Evolutionary conservation across 30 jellyfish, hydroid and myxozoan species (phyloP), one percentile per base, ranked within the genome.

Genomic region (Nemopilema nomurai): DNA sequence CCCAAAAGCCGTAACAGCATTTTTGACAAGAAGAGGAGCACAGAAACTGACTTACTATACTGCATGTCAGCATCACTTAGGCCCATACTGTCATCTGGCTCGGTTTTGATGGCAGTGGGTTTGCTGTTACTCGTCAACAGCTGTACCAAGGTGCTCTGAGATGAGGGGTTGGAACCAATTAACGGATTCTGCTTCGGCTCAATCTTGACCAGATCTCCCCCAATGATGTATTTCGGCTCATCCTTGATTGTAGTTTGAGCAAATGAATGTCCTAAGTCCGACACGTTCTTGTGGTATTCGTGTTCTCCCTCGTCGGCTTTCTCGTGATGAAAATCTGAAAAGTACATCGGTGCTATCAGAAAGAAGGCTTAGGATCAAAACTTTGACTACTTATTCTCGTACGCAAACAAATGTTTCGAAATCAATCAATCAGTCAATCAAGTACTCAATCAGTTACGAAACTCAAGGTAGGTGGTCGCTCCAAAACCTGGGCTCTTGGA

Each of bases 201-300:
- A 30, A 79, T 16, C 64, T 52, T 32, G 49, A 27, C 23, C 25
- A 17, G 74, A 18, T 66, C 80, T 17, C 26, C 16, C 20, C 7
- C 62, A 66, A 8, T 1, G 20, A 20, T 79, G 72, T 23, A 41
- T 28, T 41, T 67, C 23, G 90, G 92, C 41, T 84, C 92, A 64
- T 84, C 92, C 25, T 84, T 73, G 9, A 84, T 77, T 3, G 95
- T n/a, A 4, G 95, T 76, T 66, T 86, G 95, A 50, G 89, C 79
- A 9, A 76, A 29, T 9, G 95, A 68, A 49, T 84, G 71, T 1
- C 87, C 92, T 49, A 84, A 30, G 6, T 84, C 92, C n/a, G 51
- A 62, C 71, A 84, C 30, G 26, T 73, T 84, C 32, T 65, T 84
- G 65, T 72, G 77, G 69, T 84, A 74, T 1, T 84, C 92, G 65